Evolutionary conservation across 2,113 vertebrate species (phyloP).

Genomic region (Miniopterus natalensis): DNA sequence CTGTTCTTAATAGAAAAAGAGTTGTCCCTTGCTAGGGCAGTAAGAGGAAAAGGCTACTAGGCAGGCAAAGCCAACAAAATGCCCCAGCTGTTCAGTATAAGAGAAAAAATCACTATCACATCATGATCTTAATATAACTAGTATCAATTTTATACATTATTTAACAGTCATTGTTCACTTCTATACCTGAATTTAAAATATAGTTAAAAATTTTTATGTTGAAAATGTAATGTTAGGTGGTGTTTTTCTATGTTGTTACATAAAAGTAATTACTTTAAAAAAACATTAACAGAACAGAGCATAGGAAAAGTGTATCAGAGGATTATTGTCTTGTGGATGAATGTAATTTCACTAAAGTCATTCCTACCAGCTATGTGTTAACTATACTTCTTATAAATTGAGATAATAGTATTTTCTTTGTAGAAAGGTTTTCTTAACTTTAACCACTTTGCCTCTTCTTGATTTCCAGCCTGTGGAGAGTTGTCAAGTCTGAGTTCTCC

Average conservation of each 20-base stretch:
- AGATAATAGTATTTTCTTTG: background rate
- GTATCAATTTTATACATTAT: background rate
- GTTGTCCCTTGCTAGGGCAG: constrained; percentile 1
- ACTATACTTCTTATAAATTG: background rate
- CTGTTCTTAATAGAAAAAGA: background rate
- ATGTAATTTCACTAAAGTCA: background rate
- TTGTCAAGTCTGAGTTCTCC: constrained; percentile 98
- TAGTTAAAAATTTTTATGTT: background rate
- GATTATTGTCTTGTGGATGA: background rate
- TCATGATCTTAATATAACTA: background rate
- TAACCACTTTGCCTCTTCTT: constrained; percentile 58
- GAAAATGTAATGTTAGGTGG: background rate
- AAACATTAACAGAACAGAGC: background rate
- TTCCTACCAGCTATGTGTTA: background rate
- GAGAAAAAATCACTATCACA: constrained; percentile 5
- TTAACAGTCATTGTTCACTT: constrained; percentile 34
- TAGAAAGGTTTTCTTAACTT: background rate
- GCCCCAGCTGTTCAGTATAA: background rate
- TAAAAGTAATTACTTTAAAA: constrained; percentile 35
- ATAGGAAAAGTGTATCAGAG: background rate
- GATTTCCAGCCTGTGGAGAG: constrained; percentile 94
- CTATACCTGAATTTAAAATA: constrained; percentile 28
- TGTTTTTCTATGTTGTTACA: background rate
- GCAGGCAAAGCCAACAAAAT: background rate
- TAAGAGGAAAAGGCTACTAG: background rate